phyloP scores from a whole-genome alignment of 2,888 invertebrate species.

The Parnassius glacialis region DNA sequence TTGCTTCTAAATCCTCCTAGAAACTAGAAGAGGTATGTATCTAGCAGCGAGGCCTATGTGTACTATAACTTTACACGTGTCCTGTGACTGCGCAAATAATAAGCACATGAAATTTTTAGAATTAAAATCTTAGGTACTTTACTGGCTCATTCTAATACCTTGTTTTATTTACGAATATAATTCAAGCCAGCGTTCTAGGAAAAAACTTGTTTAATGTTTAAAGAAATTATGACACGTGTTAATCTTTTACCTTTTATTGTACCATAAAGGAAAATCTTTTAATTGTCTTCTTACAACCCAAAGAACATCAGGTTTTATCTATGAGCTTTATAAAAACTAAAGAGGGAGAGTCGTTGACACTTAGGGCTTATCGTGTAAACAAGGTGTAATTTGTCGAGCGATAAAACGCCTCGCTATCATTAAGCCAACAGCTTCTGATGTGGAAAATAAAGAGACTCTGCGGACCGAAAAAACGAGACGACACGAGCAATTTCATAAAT shows the following conservation, averaged over 20 bases:
- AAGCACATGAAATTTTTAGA: too few relatives aligned
- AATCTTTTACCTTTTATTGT: background rate
- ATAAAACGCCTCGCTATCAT: conserved; percentile 35
- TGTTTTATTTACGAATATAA: too few relatives aligned
- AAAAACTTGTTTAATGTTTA: too few relatives aligned
- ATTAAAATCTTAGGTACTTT: too few relatives aligned
- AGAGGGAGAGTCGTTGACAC: conserved; percentile 28
- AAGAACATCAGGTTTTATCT: conserved; percentile 13
- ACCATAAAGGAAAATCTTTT: conserved; percentile 11
- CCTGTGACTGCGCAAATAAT: too few relatives aligned
- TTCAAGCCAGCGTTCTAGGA: too few relatives aligned
- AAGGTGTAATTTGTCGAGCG: conserved; percentile 32
- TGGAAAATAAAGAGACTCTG: conserved; percentile 15
- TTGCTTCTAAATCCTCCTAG: too few relatives aligned
- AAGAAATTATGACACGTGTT: too few relatives aligned
- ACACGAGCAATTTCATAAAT: conserved; percentile 19
- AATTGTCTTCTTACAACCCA: conserved; percentile 9
- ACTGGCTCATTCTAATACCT: too few relatives aligned
- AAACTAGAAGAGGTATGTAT: too few relatives aligned
- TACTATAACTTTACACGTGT: too few relatives aligned
- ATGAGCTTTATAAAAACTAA: conserved; percentile 11
- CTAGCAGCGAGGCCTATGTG: too few relatives aligned
- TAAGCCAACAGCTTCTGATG: conserved; percentile 20
- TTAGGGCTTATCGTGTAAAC: conserved; percentile 29
- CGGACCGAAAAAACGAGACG: conserved; percentile 11